Base-by-base conservation (phyloP, 2,888 invertebrate genomes). In the Andricus quercusramuli region DNA sequence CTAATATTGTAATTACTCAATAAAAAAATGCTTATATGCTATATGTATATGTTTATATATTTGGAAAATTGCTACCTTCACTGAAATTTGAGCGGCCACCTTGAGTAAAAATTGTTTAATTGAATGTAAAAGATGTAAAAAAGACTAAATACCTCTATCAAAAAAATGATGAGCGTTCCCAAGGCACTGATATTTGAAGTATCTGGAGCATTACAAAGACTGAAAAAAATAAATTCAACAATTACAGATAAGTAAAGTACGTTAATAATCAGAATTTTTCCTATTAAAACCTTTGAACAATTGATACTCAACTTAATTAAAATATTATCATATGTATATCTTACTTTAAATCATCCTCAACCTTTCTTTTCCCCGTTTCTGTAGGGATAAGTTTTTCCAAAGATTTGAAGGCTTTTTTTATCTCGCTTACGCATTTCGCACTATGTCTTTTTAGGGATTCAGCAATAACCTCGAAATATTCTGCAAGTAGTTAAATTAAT, bases 391-490 rank as follows among this genome's bases (percentile, higher is more conserved):
- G 82, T 3, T 87, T 84, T 9, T 91, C 89, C 1, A 94, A 84
- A 51, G 85, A 83, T 0, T 86, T 84, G 80, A 94, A 91, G 0
- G 93, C 94, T 2, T 89, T 85, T 66, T 92, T 89, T 1, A 95
- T 89, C 78, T 91, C 92, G 4, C 87, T 22, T 1, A 93, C 84
- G 85, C 95, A 95, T 3, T 90, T 86, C 56, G 90, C 86, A 41
- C 93, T 90, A 3, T 94, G 93, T 37, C 93, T 93, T 1, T 81
- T 84, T 3, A 95, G 90, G 0, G 94, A 94, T 44, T 92, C 90
- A 0, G 93, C 89, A 9, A 95, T 93, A 2, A 94, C 93, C 79
- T 94, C 94, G 82, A 94, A 90, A 86, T 95, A 95, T 87, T 95
- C 95, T 95, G 89, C 0, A 88, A 88, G 15, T 44, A 44, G 44